Base-by-base conservation (phyloP, 2,888 invertebrate species). In the Machimus rusticus region DNA sequence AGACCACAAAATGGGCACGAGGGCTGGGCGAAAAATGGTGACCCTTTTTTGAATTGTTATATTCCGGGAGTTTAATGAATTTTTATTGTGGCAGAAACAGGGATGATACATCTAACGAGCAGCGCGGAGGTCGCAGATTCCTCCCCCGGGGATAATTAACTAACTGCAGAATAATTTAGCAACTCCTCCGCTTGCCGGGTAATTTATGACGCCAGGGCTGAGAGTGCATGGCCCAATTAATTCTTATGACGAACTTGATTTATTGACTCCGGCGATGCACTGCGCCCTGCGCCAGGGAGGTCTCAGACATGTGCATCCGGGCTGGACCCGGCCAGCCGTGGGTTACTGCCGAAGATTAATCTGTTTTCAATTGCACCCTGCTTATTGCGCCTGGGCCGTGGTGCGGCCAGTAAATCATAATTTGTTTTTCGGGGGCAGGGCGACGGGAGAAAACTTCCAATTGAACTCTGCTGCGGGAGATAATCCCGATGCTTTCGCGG, bases 221-320 rank as follows among this genome's bases (percentile, higher is more conserved):
- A 79, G 39, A 78, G 79, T 46, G 79, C 79, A 37, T 51, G 28
- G 23, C n/a, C 79, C 79, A 79, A 79, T 79, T 79, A 79, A 46
- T 79, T 79, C 79, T 51, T 79, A 79, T 79, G 79, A 79, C 79
- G 79, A 79, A 51, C 51, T 79, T 79, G 79, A 79, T 79, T 46
- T 79, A 79, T 79, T 28, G 79, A 51, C 51, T 28, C 31, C 23
- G 51, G n/a, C 16, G 79, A 5, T 39, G 31, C 79, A 51, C 55
- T 31, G 8, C 28, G 39, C 79, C 0, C 34, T 34, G 34, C 4
- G 34, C 79, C 28, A 31, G 51, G 66, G 12, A 19, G 79, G 51
- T 51, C 79, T 79, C 46, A 79, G 79, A 79, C 79, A 51, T 55
- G 51, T 79, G 79, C 79, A 79, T 79, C 79, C 51, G 51, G 6